Base-by-base conservation (phyloP, 2,113 vertebrate genomes). In the Petaurus breviceps region DNA sequence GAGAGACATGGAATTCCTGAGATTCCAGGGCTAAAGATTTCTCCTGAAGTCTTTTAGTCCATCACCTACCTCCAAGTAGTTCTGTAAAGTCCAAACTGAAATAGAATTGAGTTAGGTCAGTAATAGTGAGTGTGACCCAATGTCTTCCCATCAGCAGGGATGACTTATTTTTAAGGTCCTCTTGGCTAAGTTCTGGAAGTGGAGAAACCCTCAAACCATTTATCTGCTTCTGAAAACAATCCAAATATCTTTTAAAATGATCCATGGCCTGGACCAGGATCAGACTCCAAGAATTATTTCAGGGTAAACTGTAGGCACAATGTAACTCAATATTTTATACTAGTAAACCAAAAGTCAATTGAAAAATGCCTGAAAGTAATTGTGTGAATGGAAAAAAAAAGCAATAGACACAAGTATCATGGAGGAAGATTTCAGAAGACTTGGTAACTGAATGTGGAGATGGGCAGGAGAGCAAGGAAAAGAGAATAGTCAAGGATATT, bases 1-100 rank as follows among this genome's bases (percentile, higher is more conserved):
- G 89, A 55, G 93, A 96, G 68, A 91, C 89, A 94, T 93, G 90
- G 93, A 51, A 1, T 92, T 95, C 84, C 92, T 93, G 31, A 94
- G 47, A 51, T 90, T 97, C 53, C 61, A 47, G 49, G 28, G 93
- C 51, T 46, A 37, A 95, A 92, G 93, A 91, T 94, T 90, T 92
- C 93, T 96, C 77, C 51, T 53, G 25, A 43, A 43, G 19, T 57
- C 28, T 49, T 92, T 92, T 52, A 61, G 51, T 51, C 37, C 0
- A 49, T 43, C 61, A 91, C 52, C 52, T 26, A 25, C 49, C 94
- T 94, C 95, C 94, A 96, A 96, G 52, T 90, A 92, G 89, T 37
- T 95, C 50, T 61, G 1, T 9, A 51, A 28, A 96, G 61, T 47
- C 90, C 90, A 51, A 26, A 92, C 28, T 23, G 0, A 61, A 61